Evolutionary conservation across 92 coral and sea anemone genomes (phyloP).

Genomic region (Palythoa caribaeorum): DNA sequence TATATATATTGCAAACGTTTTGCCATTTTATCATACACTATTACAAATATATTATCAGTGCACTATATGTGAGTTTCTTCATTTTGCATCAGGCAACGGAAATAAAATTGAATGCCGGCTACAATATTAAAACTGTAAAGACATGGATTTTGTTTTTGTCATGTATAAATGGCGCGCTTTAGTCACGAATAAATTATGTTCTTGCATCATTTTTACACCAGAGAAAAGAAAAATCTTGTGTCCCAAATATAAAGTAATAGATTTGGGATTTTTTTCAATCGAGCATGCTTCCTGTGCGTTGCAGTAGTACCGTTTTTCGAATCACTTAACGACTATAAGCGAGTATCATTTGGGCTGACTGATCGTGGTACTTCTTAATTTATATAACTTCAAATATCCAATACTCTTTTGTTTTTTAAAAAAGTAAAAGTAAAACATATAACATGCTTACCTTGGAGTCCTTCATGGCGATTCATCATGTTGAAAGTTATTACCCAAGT

Average conservation of each 20-base stretch:
- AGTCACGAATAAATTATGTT: constrained; percentile 5
- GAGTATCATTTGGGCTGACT: constrained; percentile 29
- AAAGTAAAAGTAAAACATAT: constrained; percentile 3
- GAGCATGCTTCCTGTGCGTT: constrained; percentile 14
- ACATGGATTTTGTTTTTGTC: neutral
- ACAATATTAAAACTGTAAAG: neutral
- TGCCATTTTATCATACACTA: constrained; percentile 25
- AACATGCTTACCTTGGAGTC: constrained; percentile 20
- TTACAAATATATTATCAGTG: neutral
- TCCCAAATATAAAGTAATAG: neutral
- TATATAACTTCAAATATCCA: constrained; percentile 19
- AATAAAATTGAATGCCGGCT: neutral
- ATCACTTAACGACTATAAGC: constrained; percentile 2
- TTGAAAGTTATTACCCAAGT: neutral
- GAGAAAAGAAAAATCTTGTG: constrained; percentile 3
- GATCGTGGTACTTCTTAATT: constrained; percentile 11
- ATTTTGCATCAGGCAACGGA: constrained; percentile 16
- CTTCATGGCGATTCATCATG: constrained; percentile 16
- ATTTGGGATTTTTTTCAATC: neutral
- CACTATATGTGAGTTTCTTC: constrained; percentile 12
- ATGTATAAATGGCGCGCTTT: constrained; percentile 10
- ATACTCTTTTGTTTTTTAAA: constrained; percentile 7
- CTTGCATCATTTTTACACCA: constrained; percentile 22
- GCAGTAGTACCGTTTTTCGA: neutral
- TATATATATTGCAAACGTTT: constrained; percentile 2